Evolutionary conservation across 2,797 vertebrate genomes (phyloP).

Genomic region (Danionella dracula): DNA sequence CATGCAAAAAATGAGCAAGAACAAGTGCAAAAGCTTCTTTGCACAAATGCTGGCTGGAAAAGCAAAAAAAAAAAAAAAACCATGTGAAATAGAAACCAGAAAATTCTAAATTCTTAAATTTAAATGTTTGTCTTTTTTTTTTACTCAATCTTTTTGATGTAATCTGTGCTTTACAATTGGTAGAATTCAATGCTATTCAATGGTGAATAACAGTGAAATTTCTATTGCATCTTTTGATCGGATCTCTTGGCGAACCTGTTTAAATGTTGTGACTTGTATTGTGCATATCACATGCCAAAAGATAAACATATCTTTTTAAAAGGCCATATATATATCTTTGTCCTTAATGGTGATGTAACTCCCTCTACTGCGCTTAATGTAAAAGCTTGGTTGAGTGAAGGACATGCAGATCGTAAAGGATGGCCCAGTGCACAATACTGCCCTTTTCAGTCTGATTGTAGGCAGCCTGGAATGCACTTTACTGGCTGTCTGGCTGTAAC

Average conservation of each 20-base stretch:
- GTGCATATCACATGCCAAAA: not conserved
- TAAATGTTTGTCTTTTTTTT: too few relatives aligned
- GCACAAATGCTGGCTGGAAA: too few relatives aligned
- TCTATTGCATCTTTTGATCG: not conserved
- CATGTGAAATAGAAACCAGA: too few relatives aligned
- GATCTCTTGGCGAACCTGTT: not conserved
- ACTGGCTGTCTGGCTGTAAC: constrained; percentile 54
- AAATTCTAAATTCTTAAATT: too few relatives aligned
- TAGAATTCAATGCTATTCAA: too few relatives aligned
- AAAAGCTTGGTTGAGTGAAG: constrained; percentile 34
- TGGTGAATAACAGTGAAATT: too few relatives aligned
- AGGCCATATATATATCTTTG: constrained; percentile 16
- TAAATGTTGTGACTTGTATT: not conserved
- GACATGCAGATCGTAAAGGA: constrained; percentile 44
- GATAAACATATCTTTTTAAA: not conserved
- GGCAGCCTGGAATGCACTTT: constrained; percentile 63
- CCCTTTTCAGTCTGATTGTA: constrained; percentile 55
- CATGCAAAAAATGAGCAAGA: too few relatives aligned
- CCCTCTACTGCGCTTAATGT: constrained; percentile 1
- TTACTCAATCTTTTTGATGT: too few relatives aligned
- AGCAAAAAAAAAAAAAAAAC: too few relatives aligned
- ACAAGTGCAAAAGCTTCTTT: too few relatives aligned
- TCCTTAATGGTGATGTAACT: constrained; percentile 28
- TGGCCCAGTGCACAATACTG: constrained; percentile 53
- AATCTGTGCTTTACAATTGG: too few relatives aligned